A percentile compares a stretch with the other conserved stretches of the same genome.
Evolutionary conservation across 2,888 invertebrate genomes (phyloP).

Genomic region (Aricia artaxerxes): DNA sequence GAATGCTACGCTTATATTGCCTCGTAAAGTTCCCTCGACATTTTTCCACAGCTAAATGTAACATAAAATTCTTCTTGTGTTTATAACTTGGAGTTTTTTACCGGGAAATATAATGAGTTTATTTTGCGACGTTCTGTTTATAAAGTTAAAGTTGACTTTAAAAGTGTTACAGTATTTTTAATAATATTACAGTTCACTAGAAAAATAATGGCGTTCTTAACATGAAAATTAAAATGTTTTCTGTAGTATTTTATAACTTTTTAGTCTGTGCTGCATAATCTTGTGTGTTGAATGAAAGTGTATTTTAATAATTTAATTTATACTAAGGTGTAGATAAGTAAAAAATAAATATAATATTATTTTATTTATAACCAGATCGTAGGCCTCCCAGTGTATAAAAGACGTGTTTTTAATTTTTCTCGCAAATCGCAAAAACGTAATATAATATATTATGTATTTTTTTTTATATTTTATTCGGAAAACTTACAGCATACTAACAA

Average conservation of each 20-base stretch:
- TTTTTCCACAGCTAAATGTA: slow-evolving; percentile 23
- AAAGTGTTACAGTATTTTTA: slow-evolving; percentile 18
- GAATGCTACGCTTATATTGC: slow-evolving; percentile 26
- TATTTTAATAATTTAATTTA: neutral
- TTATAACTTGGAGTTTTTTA: slow-evolving; percentile 3
- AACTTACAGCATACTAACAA: too few species aligned
- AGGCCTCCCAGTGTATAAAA: too few species aligned
- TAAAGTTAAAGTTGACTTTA: slow-evolving; percentile 3
- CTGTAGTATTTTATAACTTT: neutral
- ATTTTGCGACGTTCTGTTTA: slow-evolving; percentile 9
- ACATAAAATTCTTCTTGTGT: slow-evolving; percentile 19
- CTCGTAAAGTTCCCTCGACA: slow-evolving; percentile 21
- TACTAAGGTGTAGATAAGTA: too few species aligned
- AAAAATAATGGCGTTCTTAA: neutral
- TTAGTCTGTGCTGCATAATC: neutral
- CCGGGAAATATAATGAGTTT: slow-evolving; percentile 22
- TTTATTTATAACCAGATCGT: too few species aligned
- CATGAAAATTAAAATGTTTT: neutral
- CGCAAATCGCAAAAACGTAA: too few species aligned
- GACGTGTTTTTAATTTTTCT: too few species aligned
- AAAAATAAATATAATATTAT: too few species aligned
- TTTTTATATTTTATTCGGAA: too few species aligned
- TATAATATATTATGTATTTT: too few species aligned
- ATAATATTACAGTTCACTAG: neutral
- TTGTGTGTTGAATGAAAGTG: neutral